phyloP scores from a whole-genome alignment of 2,113 vertebrate genomes.

The Dasypus novemcinctus region DNA sequence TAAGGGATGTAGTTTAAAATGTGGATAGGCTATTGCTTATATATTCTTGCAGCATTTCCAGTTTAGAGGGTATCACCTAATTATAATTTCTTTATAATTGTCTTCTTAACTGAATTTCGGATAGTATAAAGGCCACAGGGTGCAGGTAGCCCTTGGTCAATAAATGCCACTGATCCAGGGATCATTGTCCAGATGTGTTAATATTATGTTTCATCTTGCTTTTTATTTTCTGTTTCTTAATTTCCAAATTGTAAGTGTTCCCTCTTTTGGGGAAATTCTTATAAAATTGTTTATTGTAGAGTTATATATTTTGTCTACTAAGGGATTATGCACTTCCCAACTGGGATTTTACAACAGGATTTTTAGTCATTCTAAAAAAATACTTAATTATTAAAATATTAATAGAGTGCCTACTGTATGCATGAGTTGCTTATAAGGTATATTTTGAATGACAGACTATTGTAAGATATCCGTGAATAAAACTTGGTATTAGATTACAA shows the following conservation, averaged over 20 bases:
- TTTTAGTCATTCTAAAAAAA: constrained; percentile 70
- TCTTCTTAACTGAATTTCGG: constrained; percentile 58
- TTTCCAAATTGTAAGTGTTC: constrained; percentile 71
- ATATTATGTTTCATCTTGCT: constrained; percentile 43
- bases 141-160: constrained; percentile 72
- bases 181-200: constrained; percentile 1
- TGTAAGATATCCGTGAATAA: constrained; percentile 72
- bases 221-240: constrained; percentile 59
- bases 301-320: constrained; percentile 85
- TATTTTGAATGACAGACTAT: constrained; percentile 69
- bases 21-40: constrained; percentile 40
- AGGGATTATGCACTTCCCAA: constrained; percentile 74
- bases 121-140: constrained; percentile 56
- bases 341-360: constrained; percentile 77
- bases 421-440: constrained; percentile 67
- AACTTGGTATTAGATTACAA: constrained; percentile 64
- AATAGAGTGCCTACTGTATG: constrained; percentile 70
- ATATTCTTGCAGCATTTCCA: constrained; percentile 41
- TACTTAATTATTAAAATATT: constrained; percentile 66
- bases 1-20: constrained; percentile 63
- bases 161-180: constrained; percentile 51
- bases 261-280: constrained; percentile 82
- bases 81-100: background rate
- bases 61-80: constrained; percentile 14
- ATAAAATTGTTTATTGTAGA: constrained; percentile 82